A percentile compares a stretch with the other conserved stretches of the same genome.
Evolutionary conservation across 2,797 vertebrate genomes (phyloP).

Genomic region (Chrosomus eos): DNA sequence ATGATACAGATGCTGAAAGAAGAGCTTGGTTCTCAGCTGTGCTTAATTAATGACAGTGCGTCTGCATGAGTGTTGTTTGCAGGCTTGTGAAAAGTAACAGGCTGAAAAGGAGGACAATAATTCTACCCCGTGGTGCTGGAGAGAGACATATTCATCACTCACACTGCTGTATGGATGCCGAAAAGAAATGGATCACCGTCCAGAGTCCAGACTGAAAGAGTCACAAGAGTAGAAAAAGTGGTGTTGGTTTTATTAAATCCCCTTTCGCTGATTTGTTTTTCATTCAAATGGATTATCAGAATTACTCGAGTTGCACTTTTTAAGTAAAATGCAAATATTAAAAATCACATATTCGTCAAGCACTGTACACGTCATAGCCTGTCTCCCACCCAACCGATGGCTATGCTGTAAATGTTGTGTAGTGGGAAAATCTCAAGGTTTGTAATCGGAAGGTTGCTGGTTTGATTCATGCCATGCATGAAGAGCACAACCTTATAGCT

Average conservation of each 20-base stretch:
- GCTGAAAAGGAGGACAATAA: conserved; percentile 23
- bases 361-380: neutral
- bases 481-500: neutral
- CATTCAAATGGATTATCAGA: neutral
- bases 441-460: neutral
- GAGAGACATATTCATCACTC: conserved; percentile 49
- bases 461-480: neutral
- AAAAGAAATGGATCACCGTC: conserved; percentile 54
- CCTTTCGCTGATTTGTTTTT: conserved; percentile 2
- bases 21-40: neutral
- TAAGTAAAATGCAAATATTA: neutral
- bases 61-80: conserved; percentile 32
- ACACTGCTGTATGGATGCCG: conserved; percentile 42
- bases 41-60: conserved; percentile 44
- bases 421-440: neutral
- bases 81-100: conserved; percentile 28
- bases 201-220: conserved; percentile 40
- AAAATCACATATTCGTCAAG: neutral
- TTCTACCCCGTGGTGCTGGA: conserved; percentile 45
- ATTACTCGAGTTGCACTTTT: neutral
- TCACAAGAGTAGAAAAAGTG: conserved; percentile 32
- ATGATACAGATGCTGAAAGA: conserved; percentile 38
- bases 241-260: conserved; percentile 24
- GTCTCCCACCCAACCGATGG: neutral
- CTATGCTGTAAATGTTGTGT: neutral